These are phyloP conservation scores for Adelosebastes latens DNA, from an alignment of 2,797 vertebrate genomes.

Conservation along the genomic window DNA sequence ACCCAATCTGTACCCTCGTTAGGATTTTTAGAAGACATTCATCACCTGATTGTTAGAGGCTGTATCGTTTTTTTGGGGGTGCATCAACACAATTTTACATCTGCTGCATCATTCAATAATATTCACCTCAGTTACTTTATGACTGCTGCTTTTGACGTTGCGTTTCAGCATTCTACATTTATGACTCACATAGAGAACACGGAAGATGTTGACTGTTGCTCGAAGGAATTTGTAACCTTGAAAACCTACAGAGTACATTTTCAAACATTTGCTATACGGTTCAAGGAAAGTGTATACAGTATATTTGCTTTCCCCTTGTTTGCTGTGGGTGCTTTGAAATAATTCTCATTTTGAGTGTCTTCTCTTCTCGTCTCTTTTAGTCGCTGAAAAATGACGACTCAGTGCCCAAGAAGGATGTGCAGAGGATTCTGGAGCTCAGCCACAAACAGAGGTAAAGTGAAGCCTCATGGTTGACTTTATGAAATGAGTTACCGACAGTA, in stretches of 20 bases:
- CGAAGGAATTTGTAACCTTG: slow-evolving; percentile 3
- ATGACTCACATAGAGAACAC: background rate
- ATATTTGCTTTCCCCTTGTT: background rate
- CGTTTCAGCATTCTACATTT: background rate
- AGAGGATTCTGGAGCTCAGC: slow-evolving; percentile 94
- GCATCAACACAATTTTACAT: slow-evolving; percentile 43
- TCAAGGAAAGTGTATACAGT: background rate
- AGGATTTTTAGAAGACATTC: slow-evolving; percentile 24
- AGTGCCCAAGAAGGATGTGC: slow-evolving; percentile 91
- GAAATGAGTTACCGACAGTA: slow-evolving; percentile 2
- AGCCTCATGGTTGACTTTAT: slow-evolving; percentile 13
- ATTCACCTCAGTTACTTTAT: slow-evolving; percentile 16
- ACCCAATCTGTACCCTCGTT: slow-evolving; percentile 50
- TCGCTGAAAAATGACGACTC: slow-evolving; percentile 92
- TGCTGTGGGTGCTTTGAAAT: slow-evolving; percentile 10
- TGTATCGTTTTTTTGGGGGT: slow-evolving; percentile 2
- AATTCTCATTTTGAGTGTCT: slow-evolving; percentile 2
- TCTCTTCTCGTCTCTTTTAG: slow-evolving; percentile 79
- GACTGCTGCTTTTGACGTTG: background rate
- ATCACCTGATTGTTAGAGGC: slow-evolving; percentile 41
- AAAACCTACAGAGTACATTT: background rate
- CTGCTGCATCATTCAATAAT: slow-evolving; percentile 29
- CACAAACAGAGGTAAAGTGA: slow-evolving; percentile 94
- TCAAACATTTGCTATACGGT: background rate
- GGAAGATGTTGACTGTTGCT: background rate